A percentile compares a stretch with the other conserved stretches of the same genome.
phyloP scores from a whole-genome alignment of 2,113 vertebrate genomes.

The Puma concolor region DNA sequence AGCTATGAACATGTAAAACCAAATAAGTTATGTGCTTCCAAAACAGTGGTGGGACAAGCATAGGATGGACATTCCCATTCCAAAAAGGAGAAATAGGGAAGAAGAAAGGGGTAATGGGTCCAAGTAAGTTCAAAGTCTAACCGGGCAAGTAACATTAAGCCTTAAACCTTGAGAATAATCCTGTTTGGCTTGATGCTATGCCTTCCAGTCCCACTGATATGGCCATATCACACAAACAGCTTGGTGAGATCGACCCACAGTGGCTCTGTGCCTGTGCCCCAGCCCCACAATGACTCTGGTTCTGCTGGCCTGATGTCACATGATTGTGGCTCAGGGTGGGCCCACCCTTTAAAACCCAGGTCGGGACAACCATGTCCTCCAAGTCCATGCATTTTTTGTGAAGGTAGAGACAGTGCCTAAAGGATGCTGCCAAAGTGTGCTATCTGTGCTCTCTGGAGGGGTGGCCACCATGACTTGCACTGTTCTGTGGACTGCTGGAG shows the following conservation, averaged over 20 bases:
- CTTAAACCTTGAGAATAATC: neutral
- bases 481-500: neutral
- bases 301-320: neutral
- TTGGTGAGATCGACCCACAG: neutral
- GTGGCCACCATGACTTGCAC: neutral
- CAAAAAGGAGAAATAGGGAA: neutral
- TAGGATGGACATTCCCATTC: neutral
- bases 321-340: neutral
- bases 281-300: neutral
- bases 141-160: neutral
- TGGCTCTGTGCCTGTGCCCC: neutral
- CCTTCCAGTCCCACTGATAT: neutral
- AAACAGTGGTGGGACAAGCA: neutral
- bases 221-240: neutral
- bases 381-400: neutral
- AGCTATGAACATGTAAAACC: neutral
- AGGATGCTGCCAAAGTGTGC: neutral
- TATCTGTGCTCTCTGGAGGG: too few relatives aligned
- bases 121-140: neutral
- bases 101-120: neutral
- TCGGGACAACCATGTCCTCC: neutral
- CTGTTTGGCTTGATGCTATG: neutral
- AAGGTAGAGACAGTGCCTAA: too few relatives aligned
- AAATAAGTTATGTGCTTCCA: neutral
- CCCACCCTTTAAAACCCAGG: neutral